Percentiles rank a stretch among this genome's conserved stretches.
phyloP scores from a whole-genome alignment of 1,140 invertebrate species.

The Wiebesia pumilae region DNA sequence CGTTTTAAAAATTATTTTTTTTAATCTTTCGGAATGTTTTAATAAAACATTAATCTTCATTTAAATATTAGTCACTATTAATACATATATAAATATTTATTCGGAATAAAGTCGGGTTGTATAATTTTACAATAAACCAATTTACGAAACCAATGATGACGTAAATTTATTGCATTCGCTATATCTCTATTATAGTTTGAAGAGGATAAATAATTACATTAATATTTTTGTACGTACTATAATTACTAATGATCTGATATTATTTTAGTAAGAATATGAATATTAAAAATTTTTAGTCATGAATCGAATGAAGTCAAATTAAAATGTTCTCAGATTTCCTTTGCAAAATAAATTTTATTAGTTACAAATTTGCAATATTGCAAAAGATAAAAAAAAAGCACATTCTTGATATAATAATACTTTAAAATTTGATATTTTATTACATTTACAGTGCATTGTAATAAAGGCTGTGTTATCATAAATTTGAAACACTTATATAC shows the following conservation, averaged over 20 bases:
- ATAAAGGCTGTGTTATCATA: neutral
- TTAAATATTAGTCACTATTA: no score
- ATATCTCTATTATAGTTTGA: neutral
- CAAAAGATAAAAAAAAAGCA: neutral
- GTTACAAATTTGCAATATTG: neutral
- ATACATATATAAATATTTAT: no score
- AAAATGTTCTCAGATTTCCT: neutral
- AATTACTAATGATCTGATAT: neutral
- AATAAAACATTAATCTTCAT: no score
- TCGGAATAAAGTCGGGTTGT: no score
- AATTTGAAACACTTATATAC: neutral
- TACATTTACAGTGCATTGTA: neutral
- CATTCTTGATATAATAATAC: neutral
- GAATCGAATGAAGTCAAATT: neutral
- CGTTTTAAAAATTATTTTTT: no score
- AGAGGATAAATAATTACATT: neutral
- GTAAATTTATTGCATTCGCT: neutral
- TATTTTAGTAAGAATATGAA: neutral
- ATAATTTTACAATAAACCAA: neutral
- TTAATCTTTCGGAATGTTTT: no score
- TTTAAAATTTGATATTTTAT: neutral
- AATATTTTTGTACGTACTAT: neutral
- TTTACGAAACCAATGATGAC: neutral
- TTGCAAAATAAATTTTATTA: neutral
- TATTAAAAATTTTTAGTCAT: neutral